Base-by-base conservation (phyloP, 2,113 vertebrate genomes). In the Pandion haliaetus region DNA sequence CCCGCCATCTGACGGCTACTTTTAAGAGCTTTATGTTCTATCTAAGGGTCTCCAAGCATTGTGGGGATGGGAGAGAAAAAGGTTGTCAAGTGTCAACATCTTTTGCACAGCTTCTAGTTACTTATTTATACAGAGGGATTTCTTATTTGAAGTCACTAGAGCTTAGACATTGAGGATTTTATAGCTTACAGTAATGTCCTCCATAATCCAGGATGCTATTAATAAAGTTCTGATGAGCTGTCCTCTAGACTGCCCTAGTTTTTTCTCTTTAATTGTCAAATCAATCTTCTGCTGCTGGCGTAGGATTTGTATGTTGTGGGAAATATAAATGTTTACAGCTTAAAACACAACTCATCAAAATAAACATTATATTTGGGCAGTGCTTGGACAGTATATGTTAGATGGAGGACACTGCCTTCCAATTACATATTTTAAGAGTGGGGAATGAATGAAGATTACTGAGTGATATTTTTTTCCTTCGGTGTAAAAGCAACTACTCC, bases 151-250 rank as follows among this genome's bases (percentile, higher is more conserved):
- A 94, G 65, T 92, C 52, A 29, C 15, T 73, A 14, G 57, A 91
- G 61, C 13, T 95, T 76, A 93, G 78, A 34, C 54, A 69, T 14
- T 54, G 82, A 85, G 90, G 96, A 89, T 94, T 95, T 96, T 55
- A 44, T 38, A 61, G 70, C 2, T 91, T 82, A 24, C 24, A 38
- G 1, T 87, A 58, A 90, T 91, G 59, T 81, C 91, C 69, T 76
- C 16, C 38, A 21, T 97, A 95, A 96, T 92, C 93, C 86, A 71
- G 31, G 86, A 84, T 94, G 38, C 73, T 95, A 79, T 95, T 95
- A 96, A 85, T 95, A 82, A 84, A 76, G 36, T 93, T 97, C 24
- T 82, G 71, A 82, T 94, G 65, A 88, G 65, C 80, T 92, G 65
- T 82, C 66, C 36, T 80, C 28, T 76, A 45, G 34, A 50, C 62